Conservation (phyloP, 1,140 invertebrate genomes). For the Diuraphis noxia region DNA sequence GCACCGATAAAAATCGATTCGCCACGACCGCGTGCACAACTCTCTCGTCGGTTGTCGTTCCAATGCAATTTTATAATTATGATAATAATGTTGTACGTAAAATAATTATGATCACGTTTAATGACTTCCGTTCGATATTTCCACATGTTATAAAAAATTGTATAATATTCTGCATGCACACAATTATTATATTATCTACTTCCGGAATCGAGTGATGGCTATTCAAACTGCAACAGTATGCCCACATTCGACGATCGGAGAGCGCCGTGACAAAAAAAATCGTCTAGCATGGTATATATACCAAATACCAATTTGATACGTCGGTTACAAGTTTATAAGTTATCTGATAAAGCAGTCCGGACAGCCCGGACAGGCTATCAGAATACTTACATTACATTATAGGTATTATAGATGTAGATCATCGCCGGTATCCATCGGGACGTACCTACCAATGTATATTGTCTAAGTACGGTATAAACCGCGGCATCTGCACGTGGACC, state of each 20-base stretch:
- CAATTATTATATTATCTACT: not conserved
- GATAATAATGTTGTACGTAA: not conserved
- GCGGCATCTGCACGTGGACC: not conserved
- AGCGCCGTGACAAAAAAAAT: no score
- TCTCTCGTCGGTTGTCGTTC: not conserved
- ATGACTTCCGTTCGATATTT: not conserved
- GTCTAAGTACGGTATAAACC: not conserved
- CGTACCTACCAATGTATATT: not conserved
- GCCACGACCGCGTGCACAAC: conserved; percentile 1
- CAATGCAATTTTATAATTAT: not conserved
- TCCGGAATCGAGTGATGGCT: not conserved
- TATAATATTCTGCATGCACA: not conserved
- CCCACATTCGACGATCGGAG: no score
- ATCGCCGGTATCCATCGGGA: not conserved
- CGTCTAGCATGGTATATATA: no score
- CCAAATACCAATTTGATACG: not conserved
- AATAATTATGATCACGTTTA: not conserved
- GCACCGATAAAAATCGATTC: not conserved
- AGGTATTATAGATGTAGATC: no score
- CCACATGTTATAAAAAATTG: no score
- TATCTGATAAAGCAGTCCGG: not conserved
- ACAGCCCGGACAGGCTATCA: not conserved
- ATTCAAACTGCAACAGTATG: no score
- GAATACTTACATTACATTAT: not conserved
- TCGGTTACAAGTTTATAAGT: not conserved